Evolutionary conservation across 2,888 invertebrate genomes (phyloP), one percentile per base, ranked within the genome.

Genomic region (Mythimna ferrago): DNA sequence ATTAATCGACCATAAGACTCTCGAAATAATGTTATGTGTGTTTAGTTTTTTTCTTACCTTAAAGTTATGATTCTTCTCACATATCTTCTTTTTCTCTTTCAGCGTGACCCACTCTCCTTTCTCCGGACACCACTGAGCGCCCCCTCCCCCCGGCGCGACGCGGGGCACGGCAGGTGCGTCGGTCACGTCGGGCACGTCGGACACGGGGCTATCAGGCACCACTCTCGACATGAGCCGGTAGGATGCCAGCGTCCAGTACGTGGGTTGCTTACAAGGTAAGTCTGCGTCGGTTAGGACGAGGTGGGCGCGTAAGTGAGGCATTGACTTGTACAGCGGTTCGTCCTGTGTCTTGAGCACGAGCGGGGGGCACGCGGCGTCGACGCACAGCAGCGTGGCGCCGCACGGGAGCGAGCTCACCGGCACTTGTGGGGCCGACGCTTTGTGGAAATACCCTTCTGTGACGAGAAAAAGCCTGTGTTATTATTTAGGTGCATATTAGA

Each of bases 201-300:
- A 2, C 0, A 14, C 14, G 44, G 44, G 44, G 44, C 11, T 14
- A 19, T 48, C 56, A 19, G 70, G 62, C 16, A 62, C 4, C 19
- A 75, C 56, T 19, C 75, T 56, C n/a, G 41, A 6, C 32, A 41
- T 5, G 1, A 10, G 4, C 7, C 16, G 21, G 54, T 21, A 56
- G 3, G 19, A 0, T 2, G 35, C 2, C 11, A 65, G 26, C 57
- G 76, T 57, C 79, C 65, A 71, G 79, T 78, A 75, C 16, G 62
- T 78, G 61, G 73, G 76, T 56, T 54, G 54, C 19, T 0, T 21
- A 51, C 61, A 41, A 6, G 73, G 78, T 48, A 16, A n/a, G 2
- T 38, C 53, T 16, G 67, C 77, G 53, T 76, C 74, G 5, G 60
- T 76, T 9, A 77, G 60, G 26, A 76, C 57, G 10, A 76, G 62